These are phyloP conservation scores for Arctopsyche grandis DNA, from an alignment of 1,140 invertebrate species.

Conservation along the genomic window DNA sequence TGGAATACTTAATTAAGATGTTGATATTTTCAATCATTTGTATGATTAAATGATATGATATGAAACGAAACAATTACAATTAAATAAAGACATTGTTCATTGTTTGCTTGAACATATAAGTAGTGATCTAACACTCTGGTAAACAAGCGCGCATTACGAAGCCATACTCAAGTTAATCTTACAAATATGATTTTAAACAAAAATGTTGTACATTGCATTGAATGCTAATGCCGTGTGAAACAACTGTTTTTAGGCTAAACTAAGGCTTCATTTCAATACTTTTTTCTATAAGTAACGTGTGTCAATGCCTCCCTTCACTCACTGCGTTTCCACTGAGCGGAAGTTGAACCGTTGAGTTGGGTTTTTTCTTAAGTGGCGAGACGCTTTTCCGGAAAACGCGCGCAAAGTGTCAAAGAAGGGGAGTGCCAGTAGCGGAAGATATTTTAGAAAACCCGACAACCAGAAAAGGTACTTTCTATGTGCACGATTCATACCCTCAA, in stretches of 20 bases:
- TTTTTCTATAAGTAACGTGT: not conserved
- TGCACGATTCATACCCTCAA: not conserved
- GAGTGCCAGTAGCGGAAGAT: not conserved
- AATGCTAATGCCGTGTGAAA: not conserved
- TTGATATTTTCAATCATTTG: too few species aligned
- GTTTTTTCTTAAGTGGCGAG: too few species aligned
- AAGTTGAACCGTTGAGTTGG: too few species aligned
- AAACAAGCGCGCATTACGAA: not conserved
- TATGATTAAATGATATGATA: too few species aligned
- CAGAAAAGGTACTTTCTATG: not conserved
- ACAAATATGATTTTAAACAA: conserved; percentile 7
- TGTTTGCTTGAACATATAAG: too few species aligned
- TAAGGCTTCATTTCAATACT: conserved; percentile 38
- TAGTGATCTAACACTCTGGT: too few species aligned
- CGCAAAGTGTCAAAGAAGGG: not conserved
- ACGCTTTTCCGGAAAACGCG: not conserved
- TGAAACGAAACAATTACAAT: too few species aligned
- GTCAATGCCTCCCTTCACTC: too few species aligned
- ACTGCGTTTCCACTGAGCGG: too few species aligned
- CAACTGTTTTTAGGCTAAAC: not conserved
- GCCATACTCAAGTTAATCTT: not conserved
- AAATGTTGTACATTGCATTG: not conserved
- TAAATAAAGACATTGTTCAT: too few species aligned
- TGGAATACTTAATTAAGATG: too few species aligned
- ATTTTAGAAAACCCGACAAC: not conserved